These are phyloP conservation scores for Micrasema minimum DNA, from an alignment of 1,140 invertebrate genomes.

Conservation along the genomic window DNA sequence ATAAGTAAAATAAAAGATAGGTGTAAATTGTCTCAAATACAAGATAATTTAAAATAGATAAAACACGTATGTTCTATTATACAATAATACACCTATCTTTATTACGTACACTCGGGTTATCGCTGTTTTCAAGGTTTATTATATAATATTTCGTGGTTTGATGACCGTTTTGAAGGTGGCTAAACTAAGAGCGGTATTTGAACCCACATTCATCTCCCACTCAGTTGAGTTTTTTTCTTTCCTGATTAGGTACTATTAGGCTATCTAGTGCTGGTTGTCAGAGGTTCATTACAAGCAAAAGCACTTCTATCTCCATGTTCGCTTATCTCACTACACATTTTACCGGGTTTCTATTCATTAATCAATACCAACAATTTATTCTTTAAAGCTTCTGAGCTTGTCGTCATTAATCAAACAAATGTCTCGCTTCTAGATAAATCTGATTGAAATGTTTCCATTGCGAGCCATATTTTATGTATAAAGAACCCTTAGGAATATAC, in stretches of 20 bases:
- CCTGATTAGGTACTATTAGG: constrained; percentile 10
- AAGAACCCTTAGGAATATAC: too few species aligned
- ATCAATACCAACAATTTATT: not conserved
- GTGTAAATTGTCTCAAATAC: too few species aligned
- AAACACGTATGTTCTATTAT: too few species aligned
- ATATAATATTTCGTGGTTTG: not conserved
- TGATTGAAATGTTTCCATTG: constrained; percentile 16
- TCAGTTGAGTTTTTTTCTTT: constrained; percentile 7
- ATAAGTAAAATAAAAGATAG: too few species aligned
- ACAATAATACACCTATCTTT: too few species aligned
- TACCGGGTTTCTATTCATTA: not conserved
- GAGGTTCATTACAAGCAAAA: constrained; percentile 31
- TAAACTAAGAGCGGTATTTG: not conserved
- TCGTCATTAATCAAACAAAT: constrained; percentile 23
- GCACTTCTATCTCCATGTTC: constrained; percentile 22
- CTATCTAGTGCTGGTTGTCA: constrained; percentile 9
- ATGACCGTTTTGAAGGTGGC: constrained; percentile 19
- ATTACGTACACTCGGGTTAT: too few species aligned
- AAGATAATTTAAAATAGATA: too few species aligned
- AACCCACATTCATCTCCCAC: constrained; percentile 20
- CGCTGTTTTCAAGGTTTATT: too few species aligned
- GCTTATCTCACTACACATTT: not conserved
- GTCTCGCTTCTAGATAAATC: constrained; percentile 10
- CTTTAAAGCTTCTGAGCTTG: constrained; percentile 9
- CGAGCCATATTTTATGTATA: too few species aligned